Base-by-base conservation (phyloP, 2,797 vertebrate genomes). In the Enteromius anoplus region DNA sequence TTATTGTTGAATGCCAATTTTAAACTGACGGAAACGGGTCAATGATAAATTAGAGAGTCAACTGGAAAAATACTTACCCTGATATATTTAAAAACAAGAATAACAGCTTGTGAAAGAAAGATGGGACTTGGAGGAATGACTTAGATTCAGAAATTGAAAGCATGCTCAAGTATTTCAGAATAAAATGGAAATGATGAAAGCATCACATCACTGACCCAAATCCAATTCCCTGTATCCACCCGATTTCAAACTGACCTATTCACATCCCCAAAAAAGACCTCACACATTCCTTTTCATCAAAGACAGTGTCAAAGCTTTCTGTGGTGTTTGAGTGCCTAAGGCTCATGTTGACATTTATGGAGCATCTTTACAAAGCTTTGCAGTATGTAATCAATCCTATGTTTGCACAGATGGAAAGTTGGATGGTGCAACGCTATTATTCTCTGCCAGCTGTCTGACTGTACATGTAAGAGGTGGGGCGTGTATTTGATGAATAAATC, bases 401-500 rank as follows among this genome's bases (percentile, higher is more conserved):
- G 68, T 49, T 58, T 68, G 60, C 32, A 71, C 53, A 73, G 72
- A 60, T 40, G 34, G 58, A 29, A 40, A 60, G 29, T 49, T 62
- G n/a, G 47, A 76, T 75, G 58, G 23, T 40, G 34, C 49, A 71
- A 72, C 47, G 40, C 73, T 58, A 29, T 70, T 84, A 5, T 77
- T 81, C 62, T 66, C 11, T 49, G 26, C 60, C 51, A 77, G 72
- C 72, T 73, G 77, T 80, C 49, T 55, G 70, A 62, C 51, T 37
- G 70, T 37, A 72, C 55, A 51, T 76, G 66, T 60, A 17, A 53
- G 47, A 87, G n/a, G 76, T 66, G 47, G 78, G 76, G 45, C 2
- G 1, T 75, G 51, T 11, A 73, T 70, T 47, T 53, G 34, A 66
- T 42, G n/a, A 65, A 49, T 26, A 81, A 62, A 68, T 45, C 17